These are phyloP conservation scores for Dolomedes plantarius DNA, from an alignment of 2,888 invertebrate species.

Conservation along the genomic window DNA sequence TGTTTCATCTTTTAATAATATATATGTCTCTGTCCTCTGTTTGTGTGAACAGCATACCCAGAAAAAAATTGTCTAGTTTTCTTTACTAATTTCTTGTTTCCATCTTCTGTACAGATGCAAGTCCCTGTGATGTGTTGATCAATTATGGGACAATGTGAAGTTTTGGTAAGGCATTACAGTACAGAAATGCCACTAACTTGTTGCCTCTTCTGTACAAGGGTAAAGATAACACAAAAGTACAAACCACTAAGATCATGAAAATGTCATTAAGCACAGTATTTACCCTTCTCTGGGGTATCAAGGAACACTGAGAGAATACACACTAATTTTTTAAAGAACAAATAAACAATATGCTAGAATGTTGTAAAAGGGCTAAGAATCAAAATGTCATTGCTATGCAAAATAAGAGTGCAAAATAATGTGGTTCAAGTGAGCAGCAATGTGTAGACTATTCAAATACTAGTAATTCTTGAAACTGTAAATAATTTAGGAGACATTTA, in stretches of 20 bases:
- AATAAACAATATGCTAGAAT: constrained; percentile 45
- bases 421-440: constrained; percentile 1
- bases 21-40: constrained; percentile 70
- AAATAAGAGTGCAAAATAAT: not conserved
- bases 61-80: constrained; percentile 58
- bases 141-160: constrained; percentile 35
- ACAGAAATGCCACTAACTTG: constrained; percentile 54
- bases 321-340: constrained; percentile 41
- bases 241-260: constrained; percentile 66
- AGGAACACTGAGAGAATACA: constrained; percentile 66
- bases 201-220: constrained; percentile 57
- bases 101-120: constrained; percentile 63
- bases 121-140: constrained; percentile 33
- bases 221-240: constrained; percentile 61
- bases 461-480: not conserved
- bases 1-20: constrained; percentile 68
- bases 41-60: constrained; percentile 62
- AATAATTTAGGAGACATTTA: not conserved
- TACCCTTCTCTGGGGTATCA: constrained; percentile 28
- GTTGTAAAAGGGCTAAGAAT: constrained; percentile 37
- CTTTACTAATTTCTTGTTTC: constrained; percentile 33
- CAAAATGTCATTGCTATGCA: constrained; percentile 28
- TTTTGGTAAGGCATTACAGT: constrained; percentile 49
- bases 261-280: constrained; percentile 51
- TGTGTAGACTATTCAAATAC: not conserved